These are phyloP conservation scores for Thaleichthys pacificus DNA, from an alignment of 2,797 vertebrate species.

Conservation along the genomic window DNA sequence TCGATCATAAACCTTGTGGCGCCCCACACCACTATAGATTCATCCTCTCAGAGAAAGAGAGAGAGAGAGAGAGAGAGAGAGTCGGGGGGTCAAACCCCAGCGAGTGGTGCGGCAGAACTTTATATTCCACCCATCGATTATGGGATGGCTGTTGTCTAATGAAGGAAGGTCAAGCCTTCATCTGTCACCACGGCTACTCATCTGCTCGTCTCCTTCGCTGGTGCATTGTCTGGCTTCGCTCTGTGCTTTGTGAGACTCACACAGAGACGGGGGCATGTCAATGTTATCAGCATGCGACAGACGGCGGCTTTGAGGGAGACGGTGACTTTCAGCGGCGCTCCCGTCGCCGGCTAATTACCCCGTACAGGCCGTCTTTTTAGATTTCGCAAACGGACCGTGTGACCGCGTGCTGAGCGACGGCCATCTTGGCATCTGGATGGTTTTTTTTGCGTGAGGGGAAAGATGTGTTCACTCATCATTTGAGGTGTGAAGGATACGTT, in stretches of 20 bases:
- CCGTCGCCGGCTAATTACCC: conserved; percentile 62
- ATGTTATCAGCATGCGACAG: conserved; percentile 72
- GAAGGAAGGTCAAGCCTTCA: conserved; percentile 55
- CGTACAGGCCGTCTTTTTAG: conserved; percentile 25
- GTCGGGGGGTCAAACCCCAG: conserved; percentile 9
- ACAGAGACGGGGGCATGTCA: conserved; percentile 54
- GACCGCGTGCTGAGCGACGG: background rate
- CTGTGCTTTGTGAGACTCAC: conserved; percentile 24
- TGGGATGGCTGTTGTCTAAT: conserved; percentile 54
- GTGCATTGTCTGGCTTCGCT: conserved; percentile 44
- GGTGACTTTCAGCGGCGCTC: conserved; percentile 55
- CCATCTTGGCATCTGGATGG: conserved; percentile 1
- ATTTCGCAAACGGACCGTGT: conserved; percentile 38
- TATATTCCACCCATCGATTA: conserved; percentile 54
- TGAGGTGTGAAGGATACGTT: background rate
- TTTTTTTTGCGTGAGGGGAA: background rate
- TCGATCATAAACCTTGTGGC: too few species aligned
- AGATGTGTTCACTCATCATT: background rate
- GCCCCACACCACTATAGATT: background rate
- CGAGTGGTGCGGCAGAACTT: conserved; percentile 23
- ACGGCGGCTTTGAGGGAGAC: conserved; percentile 60
- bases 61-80: background rate
- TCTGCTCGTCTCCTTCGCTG: background rate
- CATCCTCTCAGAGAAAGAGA: background rate
- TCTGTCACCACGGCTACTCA: conserved; percentile 33